Evolutionary conservation across 2,113 vertebrate species (phyloP).

Genomic region (Serranochromis macrocephalus): DNA sequence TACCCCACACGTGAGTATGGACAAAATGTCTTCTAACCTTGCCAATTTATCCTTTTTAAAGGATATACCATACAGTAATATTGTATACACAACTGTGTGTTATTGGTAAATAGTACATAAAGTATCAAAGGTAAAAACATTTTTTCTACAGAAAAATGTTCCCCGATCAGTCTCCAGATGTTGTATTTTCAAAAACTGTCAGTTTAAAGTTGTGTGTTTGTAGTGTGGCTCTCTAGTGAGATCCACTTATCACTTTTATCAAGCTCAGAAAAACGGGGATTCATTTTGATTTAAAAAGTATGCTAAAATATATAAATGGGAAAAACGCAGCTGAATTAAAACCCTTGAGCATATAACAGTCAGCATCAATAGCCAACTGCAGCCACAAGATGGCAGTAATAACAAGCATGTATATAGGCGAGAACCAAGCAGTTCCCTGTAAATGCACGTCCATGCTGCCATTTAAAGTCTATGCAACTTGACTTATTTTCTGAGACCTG

Average conservation of each 20-base stretch:
- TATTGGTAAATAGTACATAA: neutral
- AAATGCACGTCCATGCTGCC: neutral
- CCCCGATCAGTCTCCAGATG: neutral
- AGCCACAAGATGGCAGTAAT: neutral
- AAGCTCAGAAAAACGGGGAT: neutral
- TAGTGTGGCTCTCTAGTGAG: neutral
- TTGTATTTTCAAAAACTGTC: neutral
- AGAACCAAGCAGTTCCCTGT: neutral
- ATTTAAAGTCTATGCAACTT: neutral
- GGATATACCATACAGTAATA: neutral
- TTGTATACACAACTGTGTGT: neutral
- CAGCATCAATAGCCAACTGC: neutral
- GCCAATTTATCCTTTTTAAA: neutral
- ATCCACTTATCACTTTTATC: neutral
- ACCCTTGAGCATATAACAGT: neutral
- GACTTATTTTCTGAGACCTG: neutral
- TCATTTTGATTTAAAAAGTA: neutral
- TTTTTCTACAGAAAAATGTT: neutral
- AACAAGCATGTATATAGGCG: neutral
- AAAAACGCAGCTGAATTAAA: neutral
- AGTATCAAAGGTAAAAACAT: neutral
- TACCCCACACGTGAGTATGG: slow-evolving; percentile 81
- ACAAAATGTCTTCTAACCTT: neutral
- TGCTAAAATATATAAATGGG: neutral
- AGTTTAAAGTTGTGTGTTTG: neutral